These are phyloP conservation scores for Luehdorfia chinensis DNA, from an alignment of 1,140 invertebrate species.

Conservation along the genomic window DNA sequence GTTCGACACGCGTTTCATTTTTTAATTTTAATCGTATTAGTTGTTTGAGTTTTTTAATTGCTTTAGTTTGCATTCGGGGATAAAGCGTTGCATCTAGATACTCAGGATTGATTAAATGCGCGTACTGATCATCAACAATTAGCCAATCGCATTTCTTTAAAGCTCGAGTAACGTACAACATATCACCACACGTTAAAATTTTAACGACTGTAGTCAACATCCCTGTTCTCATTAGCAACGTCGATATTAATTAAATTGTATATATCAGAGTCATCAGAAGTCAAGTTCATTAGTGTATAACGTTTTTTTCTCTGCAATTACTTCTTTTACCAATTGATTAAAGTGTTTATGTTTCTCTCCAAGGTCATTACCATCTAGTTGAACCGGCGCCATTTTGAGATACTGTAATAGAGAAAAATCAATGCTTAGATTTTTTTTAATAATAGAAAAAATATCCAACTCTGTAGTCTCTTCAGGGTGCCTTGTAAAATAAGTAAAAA, in stretches of 20 bases:
- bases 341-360: slow-evolving; percentile 42
- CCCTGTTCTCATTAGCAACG: slow-evolving; percentile 34
- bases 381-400: slow-evolving; percentile 22
- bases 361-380: slow-evolving; percentile 34
- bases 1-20: slow-evolving; percentile 38
- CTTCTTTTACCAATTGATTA: slow-evolving; percentile 36
- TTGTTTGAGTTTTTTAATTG: slow-evolving; percentile 38
- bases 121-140: slow-evolving; percentile 37
- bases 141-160: slow-evolving; percentile 45
- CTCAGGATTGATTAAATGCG: slow-evolving; percentile 47
- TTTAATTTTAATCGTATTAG: slow-evolving; percentile 39
- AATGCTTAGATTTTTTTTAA: too few relatives aligned
- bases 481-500: too few relatives aligned
- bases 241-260: slow-evolving; percentile 52
- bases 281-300: slow-evolving; percentile 15
- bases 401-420: slow-evolving; percentile 17
- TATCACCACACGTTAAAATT: slow-evolving; percentile 41
- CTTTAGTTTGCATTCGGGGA: slow-evolving; percentile 45
- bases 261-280: slow-evolving; percentile 30
- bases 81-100: slow-evolving; percentile 41
- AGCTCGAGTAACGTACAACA: slow-evolving; percentile 49
- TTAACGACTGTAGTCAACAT: slow-evolving; percentile 47
- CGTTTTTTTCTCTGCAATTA: slow-evolving; percentile 14
- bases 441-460: too few relatives aligned
- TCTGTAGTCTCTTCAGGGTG: too few relatives aligned